Conservation (phyloP, 2,888 invertebrate species). For the Spicauda simplicius region DNA sequence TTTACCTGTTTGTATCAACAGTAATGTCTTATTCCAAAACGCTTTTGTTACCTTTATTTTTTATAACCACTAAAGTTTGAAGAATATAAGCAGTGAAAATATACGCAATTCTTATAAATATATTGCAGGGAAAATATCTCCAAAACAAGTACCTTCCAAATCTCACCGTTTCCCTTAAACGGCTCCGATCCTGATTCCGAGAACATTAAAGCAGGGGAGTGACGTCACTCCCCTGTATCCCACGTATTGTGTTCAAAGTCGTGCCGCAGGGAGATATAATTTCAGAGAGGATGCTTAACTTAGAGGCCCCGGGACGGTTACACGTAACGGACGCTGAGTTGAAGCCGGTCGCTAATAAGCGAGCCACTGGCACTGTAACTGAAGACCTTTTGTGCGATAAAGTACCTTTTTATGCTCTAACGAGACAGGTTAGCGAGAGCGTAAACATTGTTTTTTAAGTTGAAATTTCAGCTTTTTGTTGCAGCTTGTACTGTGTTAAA, state of each 20-base stretch:
- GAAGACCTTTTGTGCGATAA: constrained; percentile 20
- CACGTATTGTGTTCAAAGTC: constrained; percentile 29
- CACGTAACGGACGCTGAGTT: constrained; percentile 12
- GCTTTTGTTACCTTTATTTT: no score
- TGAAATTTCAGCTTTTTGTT: no score
- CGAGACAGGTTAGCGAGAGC: no score
- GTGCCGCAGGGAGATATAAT: constrained; percentile 47
- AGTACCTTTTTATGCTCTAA: constrained; percentile 4
- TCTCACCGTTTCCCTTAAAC: constrained; percentile 18
- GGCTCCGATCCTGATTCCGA: constrained; percentile 11
- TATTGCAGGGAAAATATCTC: no score
- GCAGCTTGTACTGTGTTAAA: no score
- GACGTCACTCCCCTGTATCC: constrained; percentile 25
- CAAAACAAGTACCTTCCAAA: neutral
- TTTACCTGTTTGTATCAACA: no score
- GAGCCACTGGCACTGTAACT: constrained; percentile 21
- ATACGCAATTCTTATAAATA: no score
- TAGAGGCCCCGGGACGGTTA: constrained; percentile 42
- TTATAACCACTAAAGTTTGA: no score
- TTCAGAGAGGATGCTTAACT: constrained; percentile 47
- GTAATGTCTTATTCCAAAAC: no score
- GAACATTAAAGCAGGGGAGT: constrained; percentile 14
- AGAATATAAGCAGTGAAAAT: no score
- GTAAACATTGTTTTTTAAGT: no score
- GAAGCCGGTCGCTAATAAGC: constrained; percentile 26